Evolutionary conservation across 2,797 vertebrate genomes (phyloP).

Genomic region (Centropyge bicolor): DNA sequence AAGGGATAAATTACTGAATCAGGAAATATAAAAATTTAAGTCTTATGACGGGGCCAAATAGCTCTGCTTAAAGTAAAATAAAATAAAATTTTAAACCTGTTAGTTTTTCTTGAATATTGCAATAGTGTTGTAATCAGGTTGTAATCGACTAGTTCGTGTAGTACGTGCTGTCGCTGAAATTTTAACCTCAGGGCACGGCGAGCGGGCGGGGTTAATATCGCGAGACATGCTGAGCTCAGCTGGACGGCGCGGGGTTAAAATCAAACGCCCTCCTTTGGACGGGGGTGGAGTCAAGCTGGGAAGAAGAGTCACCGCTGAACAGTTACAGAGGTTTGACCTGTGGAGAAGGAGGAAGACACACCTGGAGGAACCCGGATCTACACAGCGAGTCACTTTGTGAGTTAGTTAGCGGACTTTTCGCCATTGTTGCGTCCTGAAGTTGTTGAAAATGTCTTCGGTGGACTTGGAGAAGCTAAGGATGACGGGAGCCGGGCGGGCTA

Average conservation of each 20-base stretch:
- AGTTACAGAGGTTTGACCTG: not conserved
- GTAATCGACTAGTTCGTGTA: not conserved
- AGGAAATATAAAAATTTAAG: not conserved
- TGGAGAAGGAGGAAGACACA: slow-evolving; percentile 63
- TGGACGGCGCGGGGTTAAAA: slow-evolving; percentile 15
- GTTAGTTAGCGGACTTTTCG: not conserved
- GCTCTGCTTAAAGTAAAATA: not conserved
- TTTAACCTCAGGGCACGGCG: accelerated
- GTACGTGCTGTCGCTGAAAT: slow-evolving; percentile 23
- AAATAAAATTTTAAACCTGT: not conserved
- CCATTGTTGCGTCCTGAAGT: not conserved
- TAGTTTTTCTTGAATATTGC: not conserved
- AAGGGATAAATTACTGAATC: not conserved
- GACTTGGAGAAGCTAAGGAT: slow-evolving; percentile 92
- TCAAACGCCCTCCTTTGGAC: slow-evolving; percentile 13
- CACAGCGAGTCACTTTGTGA: not conserved
- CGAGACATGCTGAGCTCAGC: accelerated
- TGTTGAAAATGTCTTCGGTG: slow-evolving; percentile 79
- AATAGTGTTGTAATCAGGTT: not conserved
- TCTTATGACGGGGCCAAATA: not conserved
- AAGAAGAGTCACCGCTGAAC: not conserved
- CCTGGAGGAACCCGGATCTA: not conserved
- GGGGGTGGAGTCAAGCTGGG: slow-evolving; percentile 57
- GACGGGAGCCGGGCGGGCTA: slow-evolving; percentile 91
- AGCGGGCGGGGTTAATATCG: slow-evolving; percentile 31